A percentile compares a stretch with the other conserved stretches of the same genome.
These are phyloP conservation scores for Caenorhabditis sp. DNA, from an alignment of 2,888 invertebrate species.

Conservation along the genomic window DNA sequence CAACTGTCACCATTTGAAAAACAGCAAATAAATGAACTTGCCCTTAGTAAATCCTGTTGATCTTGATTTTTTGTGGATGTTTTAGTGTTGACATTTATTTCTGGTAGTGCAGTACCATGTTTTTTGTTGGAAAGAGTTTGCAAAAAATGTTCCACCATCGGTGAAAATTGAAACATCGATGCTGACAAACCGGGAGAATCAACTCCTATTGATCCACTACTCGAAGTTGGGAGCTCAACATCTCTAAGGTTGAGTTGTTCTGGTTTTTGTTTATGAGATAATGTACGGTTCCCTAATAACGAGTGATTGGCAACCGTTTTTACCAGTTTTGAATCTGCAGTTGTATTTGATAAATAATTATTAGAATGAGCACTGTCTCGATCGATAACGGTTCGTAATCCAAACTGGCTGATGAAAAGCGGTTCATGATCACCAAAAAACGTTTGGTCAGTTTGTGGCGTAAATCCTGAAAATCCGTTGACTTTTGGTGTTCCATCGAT, in stretches of 20 bases:
- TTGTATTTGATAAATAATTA: neutral
- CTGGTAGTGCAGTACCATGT: constrained; percentile 56
- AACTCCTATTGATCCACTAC: constrained; percentile 12
- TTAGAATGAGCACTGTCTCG: neutral
- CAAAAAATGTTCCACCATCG: constrained; percentile 81
- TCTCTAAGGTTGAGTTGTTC: constrained; percentile 44
- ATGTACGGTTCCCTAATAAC: neutral
- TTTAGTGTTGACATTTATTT: constrained; percentile 66
- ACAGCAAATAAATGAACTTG: too few species aligned
- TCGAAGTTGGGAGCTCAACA: neutral
- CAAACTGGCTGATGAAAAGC: constrained; percentile 36
- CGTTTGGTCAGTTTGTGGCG: constrained; percentile 67
- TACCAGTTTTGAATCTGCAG: neutral
- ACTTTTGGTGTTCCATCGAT: constrained; percentile 61
- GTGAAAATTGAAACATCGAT: constrained; percentile 82
- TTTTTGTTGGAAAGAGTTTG: constrained; percentile 66
- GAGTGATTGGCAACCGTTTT: neutral
- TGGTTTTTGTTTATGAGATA: constrained; percentile 27
- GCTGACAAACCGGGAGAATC: constrained; percentile 72
- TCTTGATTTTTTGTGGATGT: constrained; percentile 58
- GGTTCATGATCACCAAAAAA: constrained; percentile 77
- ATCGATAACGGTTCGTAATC: constrained; percentile 11
- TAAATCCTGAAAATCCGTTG: constrained; percentile 62
- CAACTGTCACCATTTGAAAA: too few species aligned
- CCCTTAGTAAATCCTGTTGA: constrained; percentile 62